Percentiles rank a stretch among this genome's conserved stretches.
phyloP scores from a whole-genome alignment of 2,797 vertebrate genomes.

The Trachurus trachurus region DNA sequence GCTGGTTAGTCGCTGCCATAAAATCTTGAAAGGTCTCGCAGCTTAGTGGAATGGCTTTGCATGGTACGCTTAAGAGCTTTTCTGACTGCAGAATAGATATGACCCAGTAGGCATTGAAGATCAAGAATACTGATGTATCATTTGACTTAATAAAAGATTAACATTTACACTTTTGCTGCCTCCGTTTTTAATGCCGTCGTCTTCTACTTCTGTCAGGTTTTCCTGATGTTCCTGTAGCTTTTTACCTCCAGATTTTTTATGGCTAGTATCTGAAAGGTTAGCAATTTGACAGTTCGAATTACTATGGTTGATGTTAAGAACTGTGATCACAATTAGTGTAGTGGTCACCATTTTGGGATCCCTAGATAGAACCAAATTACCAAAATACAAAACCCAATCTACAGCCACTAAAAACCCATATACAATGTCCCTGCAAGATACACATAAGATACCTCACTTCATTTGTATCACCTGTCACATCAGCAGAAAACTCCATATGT shows the following conservation, averaged over 20 bases:
- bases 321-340: slow-evolving; percentile 3
- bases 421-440: not conserved
- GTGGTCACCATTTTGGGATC: not conserved
- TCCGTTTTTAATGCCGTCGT: slow-evolving; percentile 48
- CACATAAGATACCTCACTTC: not conserved
- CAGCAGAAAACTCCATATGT: not conserved
- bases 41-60: slow-evolving; percentile 79
- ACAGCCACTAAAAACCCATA: not conserved
- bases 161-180: slow-evolving; percentile 57
- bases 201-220: not conserved
- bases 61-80: slow-evolving; percentile 73
- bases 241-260: not conserved
- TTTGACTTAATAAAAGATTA: slow-evolving; percentile 80
- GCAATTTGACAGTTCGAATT: not conserved
- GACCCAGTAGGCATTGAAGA: slow-evolving; percentile 70
- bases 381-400: not conserved
- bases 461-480: not conserved
- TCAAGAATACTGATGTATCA: slow-evolving; percentile 59
- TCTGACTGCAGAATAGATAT: slow-evolving; percentile 70
- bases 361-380: too few relatives aligned
- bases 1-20: slow-evolving; percentile 64
- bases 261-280: not conserved
- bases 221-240: not conserved
- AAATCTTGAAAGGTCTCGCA: slow-evolving; percentile 58
- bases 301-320: not conserved